Percentiles rank a stretch among this genome's conserved stretches.
These are phyloP conservation scores for Gymnosoma rotundatum DNA, from an alignment of 2,888 invertebrate species.

Conservation along the genomic window DNA sequence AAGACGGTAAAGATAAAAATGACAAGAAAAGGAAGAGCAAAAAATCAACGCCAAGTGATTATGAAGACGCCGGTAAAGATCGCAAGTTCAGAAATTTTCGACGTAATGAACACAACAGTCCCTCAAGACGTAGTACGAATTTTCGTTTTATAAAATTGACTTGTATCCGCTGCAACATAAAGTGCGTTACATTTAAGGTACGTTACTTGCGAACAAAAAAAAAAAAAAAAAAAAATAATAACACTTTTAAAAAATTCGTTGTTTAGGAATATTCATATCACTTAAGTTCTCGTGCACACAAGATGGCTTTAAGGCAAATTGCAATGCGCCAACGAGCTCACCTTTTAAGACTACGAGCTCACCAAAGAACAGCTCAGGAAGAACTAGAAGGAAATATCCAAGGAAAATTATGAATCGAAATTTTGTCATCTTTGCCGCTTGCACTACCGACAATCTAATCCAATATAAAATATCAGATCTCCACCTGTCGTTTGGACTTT, in stretches of 20 bases:
- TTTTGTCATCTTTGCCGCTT: conserved; percentile 90
- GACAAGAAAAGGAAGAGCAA: conserved; percentile 74
- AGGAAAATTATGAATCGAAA: conserved; percentile 85
- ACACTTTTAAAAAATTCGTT: conserved; percentile 22
- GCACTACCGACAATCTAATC: conserved; percentile 89
- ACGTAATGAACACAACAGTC: conserved; percentile 76
- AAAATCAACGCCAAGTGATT: conserved; percentile 80
- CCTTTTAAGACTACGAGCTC: conserved; percentile 89
- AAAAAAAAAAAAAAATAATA: not conserved
- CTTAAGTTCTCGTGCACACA: conserved; percentile 87
- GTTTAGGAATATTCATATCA: conserved; percentile 88
- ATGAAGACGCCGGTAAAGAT: conserved; percentile 75
- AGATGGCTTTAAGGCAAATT: conserved; percentile 88
- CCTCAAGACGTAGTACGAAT: conserved; percentile 70
- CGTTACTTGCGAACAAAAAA: not conserved
- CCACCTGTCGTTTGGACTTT: conserved; percentile 89
- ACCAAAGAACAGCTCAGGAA: conserved; percentile 90
- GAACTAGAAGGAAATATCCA: conserved; percentile 88
- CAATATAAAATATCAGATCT: conserved; percentile 90
- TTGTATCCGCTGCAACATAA: conserved; percentile 90
- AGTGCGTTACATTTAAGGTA: conserved; percentile 89
- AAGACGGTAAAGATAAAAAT: conserved; percentile 72
- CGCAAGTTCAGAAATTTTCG: conserved; percentile 68
- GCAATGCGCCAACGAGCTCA: conserved; percentile 89
- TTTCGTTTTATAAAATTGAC: conserved; percentile 86